A percentile compares a stretch with the other conserved stretches of the same genome.
Evolutionary conservation across 1,140 invertebrate genomes (phyloP).

Genomic region (Notospermus geniculatus): DNA sequence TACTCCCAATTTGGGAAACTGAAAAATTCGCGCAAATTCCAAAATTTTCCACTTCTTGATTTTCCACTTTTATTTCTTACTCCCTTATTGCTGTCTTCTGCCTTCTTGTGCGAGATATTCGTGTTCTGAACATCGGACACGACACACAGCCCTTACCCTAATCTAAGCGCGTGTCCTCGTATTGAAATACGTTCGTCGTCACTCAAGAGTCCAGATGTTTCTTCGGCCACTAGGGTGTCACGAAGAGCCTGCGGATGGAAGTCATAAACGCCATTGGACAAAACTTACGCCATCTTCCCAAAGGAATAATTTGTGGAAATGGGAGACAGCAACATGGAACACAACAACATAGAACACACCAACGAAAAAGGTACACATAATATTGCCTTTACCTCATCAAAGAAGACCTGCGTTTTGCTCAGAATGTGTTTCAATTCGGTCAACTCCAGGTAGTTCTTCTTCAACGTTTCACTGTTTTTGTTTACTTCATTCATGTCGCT

Average conservation of each 20-base stretch:
- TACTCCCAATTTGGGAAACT: too few species aligned
- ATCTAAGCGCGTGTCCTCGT: constrained; percentile 90
- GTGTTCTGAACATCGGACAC: not conserved
- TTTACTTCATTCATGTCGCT: constrained; percentile 64
- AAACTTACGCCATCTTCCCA: too few species aligned
- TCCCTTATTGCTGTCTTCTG: too few species aligned
- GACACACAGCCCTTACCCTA: constrained; percentile 68
- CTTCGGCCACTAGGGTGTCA: constrained; percentile 71
- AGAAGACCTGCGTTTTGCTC: constrained; percentile 90
- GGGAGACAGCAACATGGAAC: too few species aligned
- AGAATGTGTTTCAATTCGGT: constrained; percentile 90
- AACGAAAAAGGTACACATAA: too few species aligned
- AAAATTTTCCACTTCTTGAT: too few species aligned
- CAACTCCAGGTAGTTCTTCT: constrained; percentile 90
- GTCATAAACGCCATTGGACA: constrained; percentile 44
- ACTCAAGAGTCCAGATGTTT: constrained; percentile 88
- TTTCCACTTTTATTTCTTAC: too few species aligned
- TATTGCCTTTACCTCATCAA: constrained; percentile 94
- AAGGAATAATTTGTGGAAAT: too few species aligned
- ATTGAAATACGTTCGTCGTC: constrained; percentile 88
- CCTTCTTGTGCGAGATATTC: too few species aligned
- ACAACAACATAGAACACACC: too few species aligned
- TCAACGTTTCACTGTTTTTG: constrained; percentile 87
- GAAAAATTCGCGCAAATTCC: too few species aligned
- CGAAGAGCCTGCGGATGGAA: constrained; percentile 53